Evolutionary conservation across 2,113 vertebrate genomes (phyloP).

Genomic region (Myotis lucifugus): DNA sequence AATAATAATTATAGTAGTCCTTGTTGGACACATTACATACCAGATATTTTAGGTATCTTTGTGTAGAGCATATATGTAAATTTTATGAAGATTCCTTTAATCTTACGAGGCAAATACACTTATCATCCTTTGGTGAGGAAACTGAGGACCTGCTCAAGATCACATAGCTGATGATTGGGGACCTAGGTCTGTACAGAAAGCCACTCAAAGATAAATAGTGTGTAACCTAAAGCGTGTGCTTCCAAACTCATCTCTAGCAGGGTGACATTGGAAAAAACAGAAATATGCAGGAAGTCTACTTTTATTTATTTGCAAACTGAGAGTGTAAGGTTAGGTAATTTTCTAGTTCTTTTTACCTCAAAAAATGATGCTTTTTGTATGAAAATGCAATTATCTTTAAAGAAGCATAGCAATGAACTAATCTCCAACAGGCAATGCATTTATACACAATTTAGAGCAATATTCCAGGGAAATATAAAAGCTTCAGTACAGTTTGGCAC

Average conservation of each 20-base stretch:
- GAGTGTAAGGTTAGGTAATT: not conserved
- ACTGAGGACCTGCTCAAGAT: not conserved
- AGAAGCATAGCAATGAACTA: slow-evolving; percentile 45
- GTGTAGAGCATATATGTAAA: not conserved
- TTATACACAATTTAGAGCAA: slow-evolving; percentile 58
- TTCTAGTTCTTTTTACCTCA: slow-evolving; percentile 27
- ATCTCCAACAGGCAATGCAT: slow-evolving; percentile 46
- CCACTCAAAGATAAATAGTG: not conserved
- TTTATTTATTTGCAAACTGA: slow-evolving; percentile 41
- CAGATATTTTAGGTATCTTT: not conserved
- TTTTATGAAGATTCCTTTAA: not conserved
- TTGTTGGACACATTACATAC: not conserved
- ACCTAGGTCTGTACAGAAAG: not conserved
- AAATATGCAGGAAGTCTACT: not conserved
- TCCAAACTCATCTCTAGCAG: not conserved
- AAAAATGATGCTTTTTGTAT: slow-evolving; percentile 11
- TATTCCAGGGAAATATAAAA: slow-evolving; percentile 51
- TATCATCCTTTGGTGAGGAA: not conserved
- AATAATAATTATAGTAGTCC: not conserved
- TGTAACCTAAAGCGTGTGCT: not conserved
- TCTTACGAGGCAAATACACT: slow-evolving; percentile 1
- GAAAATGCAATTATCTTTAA: slow-evolving; percentile 59
- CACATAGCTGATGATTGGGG: not conserved
- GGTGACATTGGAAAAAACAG: not conserved
- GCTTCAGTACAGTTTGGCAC: slow-evolving; percentile 8